phyloP scores from a whole-genome alignment of 2,888 invertebrate species.

The Stramonita haemastoma region DNA sequence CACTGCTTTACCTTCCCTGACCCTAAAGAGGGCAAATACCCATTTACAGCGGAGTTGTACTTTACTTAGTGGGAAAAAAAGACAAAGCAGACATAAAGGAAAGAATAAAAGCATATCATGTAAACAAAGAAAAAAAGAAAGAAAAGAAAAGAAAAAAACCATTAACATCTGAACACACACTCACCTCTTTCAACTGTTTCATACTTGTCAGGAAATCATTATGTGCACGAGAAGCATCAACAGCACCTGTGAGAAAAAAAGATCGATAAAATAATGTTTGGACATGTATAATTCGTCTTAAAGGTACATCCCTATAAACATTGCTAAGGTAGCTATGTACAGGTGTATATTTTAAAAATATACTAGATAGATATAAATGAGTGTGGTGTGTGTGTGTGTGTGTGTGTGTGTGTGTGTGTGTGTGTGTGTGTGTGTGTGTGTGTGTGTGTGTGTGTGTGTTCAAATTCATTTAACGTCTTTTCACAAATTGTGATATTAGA shows the following conservation, averaged over 20 bases:
- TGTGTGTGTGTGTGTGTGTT: not conserved
- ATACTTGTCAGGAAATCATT: slow-evolving; percentile 5
- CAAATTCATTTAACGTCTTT: no score
- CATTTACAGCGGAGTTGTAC: no score
- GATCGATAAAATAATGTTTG: no score
- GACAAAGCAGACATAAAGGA: not conserved
- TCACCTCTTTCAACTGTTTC: slow-evolving; percentile 20
- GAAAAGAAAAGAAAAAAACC: not conserved
- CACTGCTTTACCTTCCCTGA: no score
- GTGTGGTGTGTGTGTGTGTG: slow-evolving; percentile 7
- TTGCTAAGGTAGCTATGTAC: no score
- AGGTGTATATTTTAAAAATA: no score
- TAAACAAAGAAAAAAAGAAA: not conserved
- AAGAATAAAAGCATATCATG: not conserved
- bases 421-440: not conserved
- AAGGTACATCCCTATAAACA: no score
- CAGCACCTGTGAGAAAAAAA: not conserved
- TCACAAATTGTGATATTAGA: no score
- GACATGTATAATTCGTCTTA: no score
- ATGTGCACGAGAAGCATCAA: slow-evolving; percentile 3
- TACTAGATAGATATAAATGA: no score
- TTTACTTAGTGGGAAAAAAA: not conserved
- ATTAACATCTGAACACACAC: not conserved
- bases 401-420: not conserved
- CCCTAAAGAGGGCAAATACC: no score